A percentile compares a stretch with the other conserved stretches of the same genome.
These are phyloP conservation scores for Oreortyx pictus DNA, from an alignment of 2,797 vertebrate genomes.

Conservation along the genomic window DNA sequence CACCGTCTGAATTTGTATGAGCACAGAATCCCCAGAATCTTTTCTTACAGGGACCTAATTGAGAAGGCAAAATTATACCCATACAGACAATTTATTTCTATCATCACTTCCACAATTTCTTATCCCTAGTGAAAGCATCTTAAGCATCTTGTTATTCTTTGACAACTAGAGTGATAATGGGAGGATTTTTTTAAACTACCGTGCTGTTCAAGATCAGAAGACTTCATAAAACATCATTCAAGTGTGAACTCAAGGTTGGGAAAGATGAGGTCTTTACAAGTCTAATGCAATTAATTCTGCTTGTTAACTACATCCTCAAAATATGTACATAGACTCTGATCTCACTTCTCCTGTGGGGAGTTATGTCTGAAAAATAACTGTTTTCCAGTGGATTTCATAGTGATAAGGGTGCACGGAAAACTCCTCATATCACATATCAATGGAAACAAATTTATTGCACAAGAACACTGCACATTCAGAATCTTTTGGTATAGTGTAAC, in stretches of 20 bases:
- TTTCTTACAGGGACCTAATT: neutral
- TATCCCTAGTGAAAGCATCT: neutral
- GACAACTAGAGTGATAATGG: constrained; percentile 37
- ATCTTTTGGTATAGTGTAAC: neutral
- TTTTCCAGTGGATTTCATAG: constrained; percentile 31
- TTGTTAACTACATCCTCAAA: constrained; percentile 46
- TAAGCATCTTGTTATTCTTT: constrained; percentile 15
- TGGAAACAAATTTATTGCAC: neutral
- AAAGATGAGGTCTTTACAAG: constrained; percentile 51
- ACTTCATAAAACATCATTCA: constrained; percentile 54
- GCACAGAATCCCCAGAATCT: neutral
- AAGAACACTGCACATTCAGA: neutral
- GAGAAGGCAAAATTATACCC: neutral
- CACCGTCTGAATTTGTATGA: neutral
- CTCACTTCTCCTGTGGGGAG: neutral
- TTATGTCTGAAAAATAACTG: neutral
- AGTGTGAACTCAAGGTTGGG: constrained; percentile 55
- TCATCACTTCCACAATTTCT: neutral
- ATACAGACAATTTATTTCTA: constrained; percentile 28
- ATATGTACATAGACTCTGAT: constrained; percentile 14
- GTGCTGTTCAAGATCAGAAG: constrained; percentile 53
- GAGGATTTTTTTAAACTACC: neutral
- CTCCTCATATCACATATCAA: neutral
- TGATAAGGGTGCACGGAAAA: neutral
- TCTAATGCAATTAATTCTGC: constrained; percentile 68